These are phyloP conservation scores for Unio pictorum DNA, from an alignment of 2,888 invertebrate genomes.

Conservation along the genomic window DNA sequence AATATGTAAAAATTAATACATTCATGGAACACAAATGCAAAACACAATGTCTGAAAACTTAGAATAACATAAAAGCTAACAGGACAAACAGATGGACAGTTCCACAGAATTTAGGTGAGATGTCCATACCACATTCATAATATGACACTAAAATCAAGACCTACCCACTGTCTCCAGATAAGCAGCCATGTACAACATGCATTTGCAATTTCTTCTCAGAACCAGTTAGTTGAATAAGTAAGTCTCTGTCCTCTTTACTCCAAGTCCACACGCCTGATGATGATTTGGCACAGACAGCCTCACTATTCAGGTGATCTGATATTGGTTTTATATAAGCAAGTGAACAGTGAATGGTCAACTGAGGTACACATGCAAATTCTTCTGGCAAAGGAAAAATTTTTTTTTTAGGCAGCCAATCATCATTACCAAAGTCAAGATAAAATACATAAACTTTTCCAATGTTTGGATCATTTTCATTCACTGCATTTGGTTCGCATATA, in stretches of 20 bases:
- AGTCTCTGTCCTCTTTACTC: slow-evolving; percentile 22
- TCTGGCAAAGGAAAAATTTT: slow-evolving; percentile 81
- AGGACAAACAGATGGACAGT: no score
- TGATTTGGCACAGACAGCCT: not conserved
- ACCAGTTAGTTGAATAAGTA: slow-evolving; percentile 29
- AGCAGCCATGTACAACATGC: slow-evolving; percentile 35
- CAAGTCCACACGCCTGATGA: slow-evolving; percentile 17
- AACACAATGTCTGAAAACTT: no score
- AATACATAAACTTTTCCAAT: slow-evolving; percentile 74
- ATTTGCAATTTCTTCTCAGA: slow-evolving; percentile 38
- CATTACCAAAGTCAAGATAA: slow-evolving; percentile 91
- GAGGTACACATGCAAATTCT: slow-evolving; percentile 80
- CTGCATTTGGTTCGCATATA: no score
- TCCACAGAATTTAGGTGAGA: no score
- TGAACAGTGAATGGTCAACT: slow-evolving; percentile 89
- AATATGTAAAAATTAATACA: no score
- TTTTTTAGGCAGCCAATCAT: slow-evolving; percentile 78
- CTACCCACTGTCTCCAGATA: slow-evolving; percentile 26
- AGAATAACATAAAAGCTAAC: no score
- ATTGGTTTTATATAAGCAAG: slow-evolving; percentile 75
- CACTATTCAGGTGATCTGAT: not conserved
- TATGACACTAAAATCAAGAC: not conserved
- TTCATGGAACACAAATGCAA: no score
- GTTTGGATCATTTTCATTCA: slow-evolving; percentile 4
- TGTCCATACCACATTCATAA: no score